Conservation (phyloP, 2,113 vertebrate species). For the Orycteropus afer region DNA sequence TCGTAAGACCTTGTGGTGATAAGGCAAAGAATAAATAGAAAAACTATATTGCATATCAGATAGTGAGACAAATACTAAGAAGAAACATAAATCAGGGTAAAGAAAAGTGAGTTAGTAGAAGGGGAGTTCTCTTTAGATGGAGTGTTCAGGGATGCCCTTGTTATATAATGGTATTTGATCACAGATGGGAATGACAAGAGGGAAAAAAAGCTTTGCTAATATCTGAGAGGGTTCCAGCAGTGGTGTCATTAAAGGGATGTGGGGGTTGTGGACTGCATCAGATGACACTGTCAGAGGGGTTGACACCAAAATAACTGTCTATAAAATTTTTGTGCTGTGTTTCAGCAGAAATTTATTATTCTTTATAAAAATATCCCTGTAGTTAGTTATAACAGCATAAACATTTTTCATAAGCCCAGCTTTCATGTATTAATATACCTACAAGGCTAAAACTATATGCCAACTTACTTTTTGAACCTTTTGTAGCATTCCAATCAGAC, state of each 20-base stretch:
- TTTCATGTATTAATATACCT: no score
- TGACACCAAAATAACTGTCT: no score
- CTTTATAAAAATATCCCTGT: no score
- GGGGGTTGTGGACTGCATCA: no score
- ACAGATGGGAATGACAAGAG: background rate
- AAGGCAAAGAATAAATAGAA: background rate
- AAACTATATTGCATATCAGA: background rate
- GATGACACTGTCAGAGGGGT: no score
- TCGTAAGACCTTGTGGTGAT: background rate
- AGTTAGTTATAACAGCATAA: no score
- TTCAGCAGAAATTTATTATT: no score
- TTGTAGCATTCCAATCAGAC: no score
- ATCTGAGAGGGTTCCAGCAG: background rate
- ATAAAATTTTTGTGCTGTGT: no score
- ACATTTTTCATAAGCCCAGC: no score
- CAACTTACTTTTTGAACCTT: no score
- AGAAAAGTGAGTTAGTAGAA: background rate
- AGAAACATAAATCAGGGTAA: conserved; percentile 27
- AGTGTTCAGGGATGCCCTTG: background rate
- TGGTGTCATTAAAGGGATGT: background rate
- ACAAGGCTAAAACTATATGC: no score
- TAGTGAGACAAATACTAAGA: conserved; percentile 18
- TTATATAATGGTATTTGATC: background rate
- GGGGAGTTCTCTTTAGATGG: background rate
- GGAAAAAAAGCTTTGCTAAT: background rate